phyloP scores from a whole-genome alignment of 37 sponge, comb jelly and placozoan species.

The Theonella swinhoei region DNA sequence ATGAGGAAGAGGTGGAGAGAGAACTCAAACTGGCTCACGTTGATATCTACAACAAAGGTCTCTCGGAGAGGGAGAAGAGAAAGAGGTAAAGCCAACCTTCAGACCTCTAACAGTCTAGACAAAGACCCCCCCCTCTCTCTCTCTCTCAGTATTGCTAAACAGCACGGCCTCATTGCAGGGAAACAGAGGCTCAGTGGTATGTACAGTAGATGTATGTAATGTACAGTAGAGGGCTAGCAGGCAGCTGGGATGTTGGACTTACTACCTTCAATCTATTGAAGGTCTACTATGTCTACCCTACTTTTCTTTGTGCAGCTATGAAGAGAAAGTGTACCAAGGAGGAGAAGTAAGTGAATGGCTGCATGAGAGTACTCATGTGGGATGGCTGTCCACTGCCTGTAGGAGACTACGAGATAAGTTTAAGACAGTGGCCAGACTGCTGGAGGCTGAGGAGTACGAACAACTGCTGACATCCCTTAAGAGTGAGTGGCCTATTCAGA shows the following conservation, averaged over 20 bases:
- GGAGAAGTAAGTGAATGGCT: slow-evolving; percentile 44
- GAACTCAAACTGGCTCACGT: slow-evolving; percentile 79
- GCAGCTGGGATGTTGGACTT: too few species aligned
- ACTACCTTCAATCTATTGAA: too few species aligned
- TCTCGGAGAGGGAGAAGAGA: slow-evolving; percentile 71
- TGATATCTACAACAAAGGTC: slow-evolving; percentile 73
- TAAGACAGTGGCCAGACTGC: slow-evolving; percentile 60
- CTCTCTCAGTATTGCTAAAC: slow-evolving; percentile 51
- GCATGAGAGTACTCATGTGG: not conserved
- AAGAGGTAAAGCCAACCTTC: slow-evolving; percentile 40
- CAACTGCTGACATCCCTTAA: slow-evolving; percentile 63
- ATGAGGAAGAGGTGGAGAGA: slow-evolving; percentile 78
- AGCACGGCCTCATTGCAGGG: slow-evolving; percentile 60
- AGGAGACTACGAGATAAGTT: slow-evolving; percentile 68
- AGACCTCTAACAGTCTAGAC: not conserved
- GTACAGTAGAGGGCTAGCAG: too few species aligned
- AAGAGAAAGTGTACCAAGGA: slow-evolving; percentile 68
- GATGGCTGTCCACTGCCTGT: not conserved
- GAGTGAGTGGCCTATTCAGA: slow-evolving; percentile 19
- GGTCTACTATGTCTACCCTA: not conserved
- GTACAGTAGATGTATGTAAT: not conserved
- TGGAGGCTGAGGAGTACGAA: slow-evolving; percentile 67
- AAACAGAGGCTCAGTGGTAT: slow-evolving; percentile 65
- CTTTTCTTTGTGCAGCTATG: slow-evolving; percentile 28
- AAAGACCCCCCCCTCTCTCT: not conserved